Base-by-base conservation (phyloP, 2,888 invertebrate species). In the Prosopocoilus inquinatus region DNA sequence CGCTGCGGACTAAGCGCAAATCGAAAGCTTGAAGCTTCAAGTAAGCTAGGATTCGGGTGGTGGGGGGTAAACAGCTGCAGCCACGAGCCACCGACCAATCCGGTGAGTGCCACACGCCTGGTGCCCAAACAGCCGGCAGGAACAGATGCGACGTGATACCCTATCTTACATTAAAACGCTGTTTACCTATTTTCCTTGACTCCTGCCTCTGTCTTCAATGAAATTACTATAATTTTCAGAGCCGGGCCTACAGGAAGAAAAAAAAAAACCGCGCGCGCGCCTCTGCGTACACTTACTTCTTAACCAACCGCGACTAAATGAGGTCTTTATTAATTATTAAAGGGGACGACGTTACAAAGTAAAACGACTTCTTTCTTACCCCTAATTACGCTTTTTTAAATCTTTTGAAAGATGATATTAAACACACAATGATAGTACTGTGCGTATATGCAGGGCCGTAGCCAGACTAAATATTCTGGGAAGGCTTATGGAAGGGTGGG, bases 51-150 rank as follows among this genome's bases (percentile, higher is more conserved):
- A 56, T 52, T 48, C 41, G 50, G 61, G 61, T 57, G 57, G 67
- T 59, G 62, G 66, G 70, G 65, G 68, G 60, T 60, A 59, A 61
- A 67, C 76, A 77, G 75, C 73, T 77, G 77, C 73, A 61, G 77
- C 69, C 77, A 77, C 81, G 76, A 81, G 80, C 75, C 84, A 78
- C 69, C 75, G 80, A 76, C 84, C 83, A 79, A 82, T 84, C 67
- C 75, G 80, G 76, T 75, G 73, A 72, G 77, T 78, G 64, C 78
- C 83, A 77, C 81, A 80, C 64, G 78, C 80, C 67, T 82, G 83
- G 71, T 82, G 82, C 79, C 47, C 79, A 79, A 62, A 53, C 75
- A 79, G 78, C 80, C 79, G 63, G 79, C 79, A 45, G 74, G 68
- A 57, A 71, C 73, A 72, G 73, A 70, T 74, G 74, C n/a, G n/a